phyloP scores from a whole-genome alignment of 2,888 invertebrate genomes.

The Nemoura dubitans region DNA sequence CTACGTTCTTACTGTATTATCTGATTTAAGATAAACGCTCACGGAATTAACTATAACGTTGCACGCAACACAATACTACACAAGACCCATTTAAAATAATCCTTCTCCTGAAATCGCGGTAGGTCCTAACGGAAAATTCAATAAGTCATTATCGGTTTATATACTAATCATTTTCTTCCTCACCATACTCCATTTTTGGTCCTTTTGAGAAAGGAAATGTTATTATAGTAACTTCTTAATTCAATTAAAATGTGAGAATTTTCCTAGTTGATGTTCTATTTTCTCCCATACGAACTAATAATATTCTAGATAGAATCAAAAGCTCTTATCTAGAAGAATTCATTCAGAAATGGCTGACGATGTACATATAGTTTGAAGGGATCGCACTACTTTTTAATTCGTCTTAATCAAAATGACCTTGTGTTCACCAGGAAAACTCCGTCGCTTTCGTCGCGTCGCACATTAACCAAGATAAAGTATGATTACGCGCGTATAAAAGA shows the following conservation, averaged over 20 bases:
- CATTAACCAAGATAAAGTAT: conserved; percentile 7
- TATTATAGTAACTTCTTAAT: too few relatives aligned
- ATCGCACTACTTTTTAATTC: background rate
- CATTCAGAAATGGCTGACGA: background rate
- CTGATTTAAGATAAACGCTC: conserved; percentile 13
- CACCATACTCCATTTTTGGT: too few relatives aligned
- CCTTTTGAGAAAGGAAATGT: too few relatives aligned
- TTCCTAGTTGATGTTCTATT: too few relatives aligned
- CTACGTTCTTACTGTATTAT: conserved; percentile 20
- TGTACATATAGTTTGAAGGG: background rate
- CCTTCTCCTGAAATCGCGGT: too few relatives aligned
- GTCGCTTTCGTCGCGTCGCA: background rate
- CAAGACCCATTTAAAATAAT: background rate
- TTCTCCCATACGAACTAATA: too few relatives aligned
- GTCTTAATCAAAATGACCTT: conserved; percentile 3
- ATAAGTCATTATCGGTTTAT: too few relatives aligned
- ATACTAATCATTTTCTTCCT: too few relatives aligned
- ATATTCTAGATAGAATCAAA: too few relatives aligned
- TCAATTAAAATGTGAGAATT: too few relatives aligned
- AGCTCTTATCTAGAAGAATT: background rate
- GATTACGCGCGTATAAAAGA: background rate
- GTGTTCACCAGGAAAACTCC: background rate
- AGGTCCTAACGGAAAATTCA: too few relatives aligned
- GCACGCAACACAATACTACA: background rate
- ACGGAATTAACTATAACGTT: background rate